Conservation (phyloP, 1,140 invertebrate species). For the Calliphora vicina region DNA sequence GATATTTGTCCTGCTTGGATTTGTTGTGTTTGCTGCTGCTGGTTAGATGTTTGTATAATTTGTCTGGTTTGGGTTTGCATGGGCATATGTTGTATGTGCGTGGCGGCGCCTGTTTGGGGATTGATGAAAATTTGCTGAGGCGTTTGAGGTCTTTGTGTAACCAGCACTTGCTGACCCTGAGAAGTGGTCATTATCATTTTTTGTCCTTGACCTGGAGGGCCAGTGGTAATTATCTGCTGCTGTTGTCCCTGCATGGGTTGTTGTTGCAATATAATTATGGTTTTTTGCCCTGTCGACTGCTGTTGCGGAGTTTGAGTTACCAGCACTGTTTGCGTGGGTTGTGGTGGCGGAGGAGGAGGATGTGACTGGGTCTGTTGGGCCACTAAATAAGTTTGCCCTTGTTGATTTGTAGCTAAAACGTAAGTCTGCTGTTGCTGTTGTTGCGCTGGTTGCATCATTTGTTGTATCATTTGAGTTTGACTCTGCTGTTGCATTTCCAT, state of each 20-base stretch:
- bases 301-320: slow-evolving; percentile 61
- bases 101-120: slow-evolving; percentile 48
- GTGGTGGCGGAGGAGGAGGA: slow-evolving; percentile 49
- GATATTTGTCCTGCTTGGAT: slow-evolving; percentile 52
- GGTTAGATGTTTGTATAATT: slow-evolving; percentile 40
- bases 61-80: slow-evolving; percentile 38
- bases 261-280: slow-evolving; percentile 77
- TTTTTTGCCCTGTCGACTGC: slow-evolving; percentile 71
- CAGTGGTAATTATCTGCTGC: slow-evolving; percentile 49
- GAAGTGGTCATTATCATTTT: slow-evolving; percentile 73
- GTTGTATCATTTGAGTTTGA: slow-evolving; percentile 46
- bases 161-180: slow-evolving; percentile 72
- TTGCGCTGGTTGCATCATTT: slow-evolving; percentile 39
- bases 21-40: slow-evolving; percentile 34
- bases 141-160: slow-evolving; percentile 64
- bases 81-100: slow-evolving; percentile 41
- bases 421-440: slow-evolving; percentile 49
- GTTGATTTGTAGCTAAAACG: slow-evolving; percentile 58
- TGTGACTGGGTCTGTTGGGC: slow-evolving; percentile 64
- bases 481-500: slow-evolving; percentile 41
- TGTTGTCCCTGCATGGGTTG: slow-evolving; percentile 62
- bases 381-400: slow-evolving; percentile 69
- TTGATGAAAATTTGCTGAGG: slow-evolving; percentile 57
- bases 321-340: slow-evolving; percentile 51
- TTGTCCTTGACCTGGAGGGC: slow-evolving; percentile 55